Percentiles rank a stretch among this genome's conserved stretches.
phyloP scores from a whole-genome alignment of 1,140 invertebrate genomes.

The Drosophila saltans region DNA sequence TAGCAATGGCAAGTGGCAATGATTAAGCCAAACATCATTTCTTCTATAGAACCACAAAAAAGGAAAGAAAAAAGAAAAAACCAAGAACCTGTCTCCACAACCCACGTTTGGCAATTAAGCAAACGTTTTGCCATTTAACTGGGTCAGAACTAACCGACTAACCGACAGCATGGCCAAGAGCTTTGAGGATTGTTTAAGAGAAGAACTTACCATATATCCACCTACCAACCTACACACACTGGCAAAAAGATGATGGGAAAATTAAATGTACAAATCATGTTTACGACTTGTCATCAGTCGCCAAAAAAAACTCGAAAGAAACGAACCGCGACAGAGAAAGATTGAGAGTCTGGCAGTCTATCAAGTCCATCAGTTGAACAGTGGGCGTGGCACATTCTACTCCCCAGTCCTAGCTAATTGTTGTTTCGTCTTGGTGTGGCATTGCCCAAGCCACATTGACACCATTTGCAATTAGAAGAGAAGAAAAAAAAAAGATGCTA shows the following conservation, averaged over 20 bases:
- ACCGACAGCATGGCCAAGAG: conserved; percentile 34
- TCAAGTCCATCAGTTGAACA: conserved; percentile 16
- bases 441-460: conserved; percentile 54
- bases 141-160: conserved; percentile 38
- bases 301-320: conserved; percentile 21
- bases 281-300: conserved; percentile 74
- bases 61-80: not conserved
- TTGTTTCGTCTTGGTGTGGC: conserved; percentile 41
- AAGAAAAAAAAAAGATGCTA: not conserved
- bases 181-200: not conserved
- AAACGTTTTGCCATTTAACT: conserved; percentile 52
- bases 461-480: conserved; percentile 77
- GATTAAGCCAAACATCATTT: conserved; percentile 44
- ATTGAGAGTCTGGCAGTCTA: conserved; percentile 17
- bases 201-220: too few relatives aligned
- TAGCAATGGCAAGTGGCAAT: conserved; percentile 47
- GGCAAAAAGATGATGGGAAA: conserved; percentile 68
- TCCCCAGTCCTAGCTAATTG: conserved; percentile 63
- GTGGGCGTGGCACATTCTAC: conserved; percentile 64
- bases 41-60: conserved; percentile 9
- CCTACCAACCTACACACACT: conserved; percentile 37
- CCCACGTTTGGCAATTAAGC: conserved; percentile 57
- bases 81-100: conserved; percentile 56
- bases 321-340: conserved; percentile 1
- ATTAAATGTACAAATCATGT: conserved; percentile 82